Conservation (phyloP, 2,113 vertebrate species). For the Sphyrna mokarran region DNA sequence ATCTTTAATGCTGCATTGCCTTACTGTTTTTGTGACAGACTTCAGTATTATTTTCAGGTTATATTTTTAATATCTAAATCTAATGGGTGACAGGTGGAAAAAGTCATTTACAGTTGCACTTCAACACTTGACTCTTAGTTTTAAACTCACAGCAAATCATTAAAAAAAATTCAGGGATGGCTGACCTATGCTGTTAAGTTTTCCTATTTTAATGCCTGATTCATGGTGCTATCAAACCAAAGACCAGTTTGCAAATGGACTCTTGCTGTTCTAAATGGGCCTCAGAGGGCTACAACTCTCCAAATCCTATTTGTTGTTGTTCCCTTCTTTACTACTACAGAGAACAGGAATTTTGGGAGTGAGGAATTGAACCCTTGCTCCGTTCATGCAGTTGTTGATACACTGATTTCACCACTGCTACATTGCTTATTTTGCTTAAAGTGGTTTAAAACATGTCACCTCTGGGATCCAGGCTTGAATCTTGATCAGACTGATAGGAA, state of each 20-base stretch:
- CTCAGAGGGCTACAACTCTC: not conserved
- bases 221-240: not conserved
- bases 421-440: not conserved
- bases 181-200: not conserved
- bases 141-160: not conserved
- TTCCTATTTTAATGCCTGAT: not conserved
- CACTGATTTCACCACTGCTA: not conserved
- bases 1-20: not conserved
- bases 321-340: not conserved
- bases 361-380: not conserved
- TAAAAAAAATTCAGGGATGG: not conserved
- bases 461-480: not conserved
- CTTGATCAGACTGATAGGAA: not conserved
- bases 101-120: not conserved
- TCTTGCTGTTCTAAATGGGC: not conserved
- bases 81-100: not conserved
- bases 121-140: not conserved
- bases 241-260: not conserved
- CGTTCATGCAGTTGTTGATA: not conserved
- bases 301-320: not conserved
- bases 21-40: not conserved
- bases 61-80: not conserved
- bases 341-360: not conserved
- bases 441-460: not conserved
- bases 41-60: not conserved